phyloP scores from a whole-genome alignment of 1,140 invertebrate genomes.

The Phocides pigmalion region DNA sequence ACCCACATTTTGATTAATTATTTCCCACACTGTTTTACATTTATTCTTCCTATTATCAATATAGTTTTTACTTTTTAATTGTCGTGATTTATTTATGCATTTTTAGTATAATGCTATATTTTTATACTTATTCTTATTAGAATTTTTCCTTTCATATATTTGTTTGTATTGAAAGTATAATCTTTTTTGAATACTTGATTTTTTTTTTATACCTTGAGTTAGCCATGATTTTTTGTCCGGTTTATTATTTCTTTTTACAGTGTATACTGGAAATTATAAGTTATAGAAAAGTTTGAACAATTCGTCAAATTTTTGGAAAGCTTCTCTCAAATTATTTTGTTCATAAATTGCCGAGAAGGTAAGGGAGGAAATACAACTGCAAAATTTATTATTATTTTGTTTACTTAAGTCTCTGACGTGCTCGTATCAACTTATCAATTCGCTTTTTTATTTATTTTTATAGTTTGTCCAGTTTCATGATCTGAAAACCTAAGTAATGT shows the following conservation, averaged over 20 bases:
- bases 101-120: conserved; percentile 3
- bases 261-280: background rate
- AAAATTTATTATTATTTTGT: background rate
- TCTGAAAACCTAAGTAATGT: conserved; percentile 3
- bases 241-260: background rate
- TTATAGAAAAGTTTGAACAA: background rate
- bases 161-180: no score
- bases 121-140: background rate
- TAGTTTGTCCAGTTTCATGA: background rate
- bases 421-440: background rate
- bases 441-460: conserved; percentile 3
- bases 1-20: conserved; percentile 1
- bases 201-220: background rate
- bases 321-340: background rate
- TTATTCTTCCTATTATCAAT: background rate
- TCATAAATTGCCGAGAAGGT: background rate
- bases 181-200: no score
- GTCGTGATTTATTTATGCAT: background rate
- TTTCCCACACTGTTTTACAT: background rate
- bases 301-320: background rate
- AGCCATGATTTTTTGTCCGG: background rate
- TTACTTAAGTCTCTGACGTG: background rate
- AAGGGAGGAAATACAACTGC: background rate
- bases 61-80: background rate
- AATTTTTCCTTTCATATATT: background rate